Base-by-base conservation (phyloP, 2,797 vertebrate species). In the Ambastaia sidthimunki region DNA sequence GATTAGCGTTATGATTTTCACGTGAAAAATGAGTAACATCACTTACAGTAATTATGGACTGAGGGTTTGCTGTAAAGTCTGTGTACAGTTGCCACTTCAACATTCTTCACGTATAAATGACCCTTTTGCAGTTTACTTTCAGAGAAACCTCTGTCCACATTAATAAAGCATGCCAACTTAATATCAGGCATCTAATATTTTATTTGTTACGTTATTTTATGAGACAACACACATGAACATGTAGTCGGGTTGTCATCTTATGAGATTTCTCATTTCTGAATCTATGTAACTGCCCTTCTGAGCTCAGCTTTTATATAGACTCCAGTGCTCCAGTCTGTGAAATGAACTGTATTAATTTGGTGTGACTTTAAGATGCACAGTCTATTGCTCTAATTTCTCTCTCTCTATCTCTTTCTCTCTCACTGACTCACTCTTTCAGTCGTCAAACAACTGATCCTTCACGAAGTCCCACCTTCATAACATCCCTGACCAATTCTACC, bases 261-360 rank as follows among this genome's bases (percentile, higher is more conserved):
- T 75, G 15, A 3, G 13, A 66, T 23, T 15, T 55, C 16, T n/a
- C 7, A 65, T 75, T 19, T 37, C 50, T 28, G 25, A 9, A 13
- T 72, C 47, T 57, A 44, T 15, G 12, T 41, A 13, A 55, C 31
- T 67, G 10, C 16, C 31, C 18, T 4, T 66, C 28, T 31, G 9
- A 41, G 50, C 6, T 41, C 50, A 44, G 50, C 48, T 66, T 62
- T 55, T 44, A 54, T 44, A 28, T 44, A 11, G 28, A 75, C 19
- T 76, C 19, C 48, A n/a, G 31, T 37, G 19, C 12, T 31, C 70
- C 62, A 85, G 81, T 82, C 83, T 86, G 78, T 85, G 82, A 84
- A 88, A 88, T 87, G 62, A 85, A 72, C 82, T 81, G 80, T 85
- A 87, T 87, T 83, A 85, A 88, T 86, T 75, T 78, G 81, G 82